Conservation (phyloP, 2,888 invertebrate species). For the Melipona beecheii region DNA sequence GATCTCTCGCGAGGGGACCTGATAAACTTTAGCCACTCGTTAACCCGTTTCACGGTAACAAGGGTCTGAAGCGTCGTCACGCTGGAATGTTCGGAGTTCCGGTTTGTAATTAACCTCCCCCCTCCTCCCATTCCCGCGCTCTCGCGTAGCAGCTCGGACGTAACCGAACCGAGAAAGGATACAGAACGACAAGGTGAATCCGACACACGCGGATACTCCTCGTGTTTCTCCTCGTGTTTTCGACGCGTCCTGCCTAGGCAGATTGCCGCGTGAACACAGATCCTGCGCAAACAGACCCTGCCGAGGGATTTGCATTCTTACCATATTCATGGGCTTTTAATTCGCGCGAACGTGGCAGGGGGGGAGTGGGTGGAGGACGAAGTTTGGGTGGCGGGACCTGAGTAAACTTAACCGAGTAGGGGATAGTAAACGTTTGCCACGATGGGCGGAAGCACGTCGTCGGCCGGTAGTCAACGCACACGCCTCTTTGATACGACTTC, state of each 20-base stretch:
- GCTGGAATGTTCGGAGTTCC: conserved; percentile 54
- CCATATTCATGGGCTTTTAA: conserved; percentile 80
- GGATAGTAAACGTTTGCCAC: conserved; percentile 32
- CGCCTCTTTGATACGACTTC: conserved; percentile 56
- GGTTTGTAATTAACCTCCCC: conserved; percentile 64
- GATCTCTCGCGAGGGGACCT: conserved; percentile 23
- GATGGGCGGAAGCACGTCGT: conserved; percentile 5
- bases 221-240: conserved; percentile 33
- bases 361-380: conserved; percentile 5
- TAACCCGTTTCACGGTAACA: conserved; percentile 56
- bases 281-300: conserved; percentile 74
- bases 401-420: conserved; percentile 46
- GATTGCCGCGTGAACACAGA: conserved; percentile 74
- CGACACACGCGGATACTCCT: conserved; percentile 3
- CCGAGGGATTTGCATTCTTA: conserved; percentile 76
- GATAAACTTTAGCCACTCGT: conserved; percentile 54
- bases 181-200: conserved; percentile 11
- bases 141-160: conserved; percentile 26
- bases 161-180: conserved; percentile 10
- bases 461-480: conserved; percentile 2
- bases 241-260: conserved; percentile 71
- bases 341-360: conserved; percentile 63
- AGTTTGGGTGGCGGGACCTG: conserved; percentile 43
- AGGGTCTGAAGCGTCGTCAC: conserved; percentile 41
- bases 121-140: neutral